Conservation (phyloP, 2,888 invertebrate species). For the Xanthia icteritia region DNA sequence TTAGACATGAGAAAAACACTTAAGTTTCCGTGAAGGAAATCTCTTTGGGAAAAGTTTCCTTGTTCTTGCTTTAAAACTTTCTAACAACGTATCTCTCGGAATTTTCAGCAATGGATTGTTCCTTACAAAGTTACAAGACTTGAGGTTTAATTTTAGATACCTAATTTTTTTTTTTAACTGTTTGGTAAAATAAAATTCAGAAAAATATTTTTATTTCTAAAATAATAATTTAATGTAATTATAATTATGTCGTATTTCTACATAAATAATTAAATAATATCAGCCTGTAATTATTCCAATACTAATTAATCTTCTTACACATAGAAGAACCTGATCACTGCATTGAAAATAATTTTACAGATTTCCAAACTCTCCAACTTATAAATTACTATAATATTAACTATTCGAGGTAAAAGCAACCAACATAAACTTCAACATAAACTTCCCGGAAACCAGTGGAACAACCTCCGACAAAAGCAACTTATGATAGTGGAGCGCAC, state of each 20-base stretch:
- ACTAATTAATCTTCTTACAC: no score
- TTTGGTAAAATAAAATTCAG: background rate
- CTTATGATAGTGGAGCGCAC: conserved; percentile 38
- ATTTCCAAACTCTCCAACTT: background rate
- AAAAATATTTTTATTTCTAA: background rate
- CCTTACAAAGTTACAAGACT: background rate
- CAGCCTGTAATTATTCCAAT: background rate
- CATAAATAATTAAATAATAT: background rate
- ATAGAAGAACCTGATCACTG: background rate
- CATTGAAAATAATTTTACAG: background rate
- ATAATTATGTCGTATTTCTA: no score
- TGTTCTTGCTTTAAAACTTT: conserved; percentile 6
- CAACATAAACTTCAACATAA: background rate
- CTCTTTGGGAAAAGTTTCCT: background rate
- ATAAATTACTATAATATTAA: no score
- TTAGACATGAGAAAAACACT: background rate
- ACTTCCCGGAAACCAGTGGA: conserved; percentile 26
- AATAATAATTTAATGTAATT: background rate
- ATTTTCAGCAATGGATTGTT: conserved; percentile 20
- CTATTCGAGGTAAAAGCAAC: background rate
- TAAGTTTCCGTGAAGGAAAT: background rate
- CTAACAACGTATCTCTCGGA: background rate
- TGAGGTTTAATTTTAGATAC: background rate
- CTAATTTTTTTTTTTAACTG: no score
- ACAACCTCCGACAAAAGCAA: conserved; percentile 43